A percentile compares a stretch with the other conserved stretches of the same genome.
phyloP scores from a whole-genome alignment of 2,888 invertebrate species.

The Mythimna vitellina region DNA sequence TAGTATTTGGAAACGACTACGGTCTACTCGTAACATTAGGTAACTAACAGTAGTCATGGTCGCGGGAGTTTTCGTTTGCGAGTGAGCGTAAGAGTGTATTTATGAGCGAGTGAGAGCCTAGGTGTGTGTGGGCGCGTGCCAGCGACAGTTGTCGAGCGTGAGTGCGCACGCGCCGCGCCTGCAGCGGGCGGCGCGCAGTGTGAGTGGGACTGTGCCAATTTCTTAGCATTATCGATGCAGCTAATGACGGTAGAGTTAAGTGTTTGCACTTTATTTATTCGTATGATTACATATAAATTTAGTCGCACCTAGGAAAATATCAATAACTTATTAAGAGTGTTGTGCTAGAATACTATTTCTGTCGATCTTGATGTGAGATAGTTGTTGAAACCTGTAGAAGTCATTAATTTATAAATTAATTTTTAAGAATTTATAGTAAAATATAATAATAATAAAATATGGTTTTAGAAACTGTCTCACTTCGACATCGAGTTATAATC shows the following conservation, averaged over 20 bases:
- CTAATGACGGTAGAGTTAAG: conserved; percentile 90
- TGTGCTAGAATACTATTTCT: conserved; percentile 89
- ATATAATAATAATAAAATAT: conserved; percentile 81
- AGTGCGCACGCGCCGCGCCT: conserved; percentile 53
- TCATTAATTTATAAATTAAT: conserved; percentile 89
- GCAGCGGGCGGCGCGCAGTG: conserved; percentile 63
- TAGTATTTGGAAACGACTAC: conserved; percentile 82
- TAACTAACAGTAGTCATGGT: conserved; percentile 79
- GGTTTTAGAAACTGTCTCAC: conserved; percentile 85
- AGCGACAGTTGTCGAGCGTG: conserved; percentile 56
- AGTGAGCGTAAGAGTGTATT: conserved; percentile 62
- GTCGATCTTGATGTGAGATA: conserved; percentile 88
- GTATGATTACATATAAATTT: conserved; percentile 89
- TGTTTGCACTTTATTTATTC: conserved; percentile 91
- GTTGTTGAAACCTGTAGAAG: conserved; percentile 85
- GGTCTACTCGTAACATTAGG: conserved; percentile 82
- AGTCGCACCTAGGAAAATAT: conserved; percentile 91
- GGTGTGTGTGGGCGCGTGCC: conserved; percentile 55
- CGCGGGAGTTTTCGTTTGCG: conserved; percentile 74
- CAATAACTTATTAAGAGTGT: conserved; percentile 91
- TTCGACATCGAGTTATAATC: conserved; percentile 87
- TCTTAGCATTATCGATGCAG: conserved; percentile 87
- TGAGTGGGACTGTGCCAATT: conserved; percentile 90
- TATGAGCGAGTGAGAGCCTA: conserved; percentile 61
- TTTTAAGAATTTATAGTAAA: conserved; percentile 89